Percentiles rank a stretch among this genome's conserved stretches.
Conservation (phyloP, 1,140 invertebrate species). For the Aphelinus certus region DNA sequence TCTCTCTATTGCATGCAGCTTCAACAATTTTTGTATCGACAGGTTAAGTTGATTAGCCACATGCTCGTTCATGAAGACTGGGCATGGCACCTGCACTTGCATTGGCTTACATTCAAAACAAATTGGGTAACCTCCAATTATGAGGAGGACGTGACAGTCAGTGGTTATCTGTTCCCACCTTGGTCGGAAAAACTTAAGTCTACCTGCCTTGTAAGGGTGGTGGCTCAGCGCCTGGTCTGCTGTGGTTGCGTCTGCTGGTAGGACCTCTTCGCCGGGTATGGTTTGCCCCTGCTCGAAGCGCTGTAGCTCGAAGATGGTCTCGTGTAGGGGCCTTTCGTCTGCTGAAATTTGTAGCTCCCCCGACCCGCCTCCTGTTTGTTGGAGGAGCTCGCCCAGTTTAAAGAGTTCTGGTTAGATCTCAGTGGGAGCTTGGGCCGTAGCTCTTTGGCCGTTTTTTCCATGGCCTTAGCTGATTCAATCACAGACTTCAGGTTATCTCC, state of each 20-base stretch:
- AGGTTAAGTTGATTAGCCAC: too few species aligned
- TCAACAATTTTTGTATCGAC: slow-evolving; percentile 9
- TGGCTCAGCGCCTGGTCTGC: not conserved
- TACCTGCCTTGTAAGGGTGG: slow-evolving; percentile 18
- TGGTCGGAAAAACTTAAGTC: slow-evolving; percentile 30
- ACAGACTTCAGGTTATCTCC: slow-evolving; percentile 27
- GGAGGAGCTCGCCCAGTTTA: slow-evolving; percentile 25
- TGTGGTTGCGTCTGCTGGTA: slow-evolving; percentile 10
- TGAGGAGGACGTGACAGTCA: slow-evolving; percentile 19
- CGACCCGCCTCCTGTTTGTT: not conserved
- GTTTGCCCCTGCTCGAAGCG: not conserved
- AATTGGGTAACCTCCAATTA: slow-evolving; percentile 35
- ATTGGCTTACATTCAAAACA: not conserved
- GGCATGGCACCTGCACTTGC: not conserved
- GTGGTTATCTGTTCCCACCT: slow-evolving; percentile 30
- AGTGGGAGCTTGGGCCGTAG: not conserved
- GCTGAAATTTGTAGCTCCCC: too few species aligned
- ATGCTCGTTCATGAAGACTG: not conserved
- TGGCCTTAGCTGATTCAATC: slow-evolving; percentile 27
- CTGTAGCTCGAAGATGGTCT: slow-evolving; percentile 9
- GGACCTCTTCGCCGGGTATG: not conserved
- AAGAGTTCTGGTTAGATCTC: slow-evolving; percentile 1
- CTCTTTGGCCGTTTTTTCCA: slow-evolving; percentile 1
- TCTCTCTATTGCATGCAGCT: slow-evolving; percentile 13
- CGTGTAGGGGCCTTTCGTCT: slow-evolving; percentile 5